Base-by-base conservation (phyloP, 1,140 invertebrate species). In the Ylistrum balloti region DNA sequence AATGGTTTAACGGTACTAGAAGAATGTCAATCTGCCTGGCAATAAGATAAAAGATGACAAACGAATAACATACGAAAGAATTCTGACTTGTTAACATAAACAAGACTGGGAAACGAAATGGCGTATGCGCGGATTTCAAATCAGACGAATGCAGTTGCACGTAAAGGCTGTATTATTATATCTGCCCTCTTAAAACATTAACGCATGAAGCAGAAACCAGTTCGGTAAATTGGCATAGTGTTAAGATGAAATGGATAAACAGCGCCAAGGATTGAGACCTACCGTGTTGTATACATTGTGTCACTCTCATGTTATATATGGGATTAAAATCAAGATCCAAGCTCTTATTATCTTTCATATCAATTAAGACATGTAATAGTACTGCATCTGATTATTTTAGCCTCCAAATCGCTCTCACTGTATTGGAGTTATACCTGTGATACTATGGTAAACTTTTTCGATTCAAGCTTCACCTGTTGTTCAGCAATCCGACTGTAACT, bases 81-180 rank as follows among this genome's bases (percentile, higher is more conserved):
- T 74, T 74, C 56, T 17, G 5, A 74, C 56, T 74, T 74, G 56
- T 28, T 74, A 74, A 74, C 56, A 74, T 74, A 74, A 74, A 74
- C 56, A 74, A 28, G 56, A 74, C 56, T 7, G 56, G n/a, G 9
- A 28, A 74, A 74, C 56, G 22, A 74, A 74, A 74, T 74, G 56
- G 56, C 56, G 17, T 74, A 28, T 74, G 56, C 56, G 28, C 2
- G 56, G n/a, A 28, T 74, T 74, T 74, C 28, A n/a, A 28, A 74
- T 74, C 56, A 74, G 56, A n/a, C n/a, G 56, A n/a, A 74, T 74
- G 56, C 56, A 74, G n/a, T 74, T 74, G 28, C 56, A 74, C 56
- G 9, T 17, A n/a, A 74, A 1, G 17, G 28, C 22, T 56, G 45
- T 74, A 74, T 74, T 28, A 22, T 5, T n/a, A 74, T 28, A 74